Percentiles rank a stretch among this genome's conserved stretches.
phyloP scores from a whole-genome alignment of 2,113 vertebrate genomes.

The Brevimyrus niger region DNA sequence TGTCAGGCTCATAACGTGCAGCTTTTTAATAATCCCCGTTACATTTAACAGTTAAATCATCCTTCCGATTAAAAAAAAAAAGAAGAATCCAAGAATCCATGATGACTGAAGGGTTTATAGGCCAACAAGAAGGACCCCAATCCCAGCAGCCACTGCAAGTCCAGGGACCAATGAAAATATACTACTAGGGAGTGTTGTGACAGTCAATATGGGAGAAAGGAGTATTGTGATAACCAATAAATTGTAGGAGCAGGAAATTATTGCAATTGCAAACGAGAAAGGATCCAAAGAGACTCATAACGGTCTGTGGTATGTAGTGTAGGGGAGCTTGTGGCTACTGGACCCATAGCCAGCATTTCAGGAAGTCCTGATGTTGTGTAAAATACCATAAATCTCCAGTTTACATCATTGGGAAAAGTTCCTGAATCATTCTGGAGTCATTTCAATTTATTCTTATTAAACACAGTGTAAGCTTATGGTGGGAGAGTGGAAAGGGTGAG shows the following conservation, averaged over 20 bases:
- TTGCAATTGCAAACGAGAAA: neutral
- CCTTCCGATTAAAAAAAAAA: neutral
- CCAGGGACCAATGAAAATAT: neutral
- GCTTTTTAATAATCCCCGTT: neutral
- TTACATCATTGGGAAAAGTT: neutral
- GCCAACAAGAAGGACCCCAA: neutral
- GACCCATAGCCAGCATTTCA: neutral
- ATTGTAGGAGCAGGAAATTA: neutral
- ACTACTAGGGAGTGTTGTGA: neutral
- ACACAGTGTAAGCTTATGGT: neutral
- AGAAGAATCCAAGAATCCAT: neutral
- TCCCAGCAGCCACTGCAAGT: neutral
- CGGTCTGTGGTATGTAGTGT: neutral
- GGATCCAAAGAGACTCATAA: neutral
- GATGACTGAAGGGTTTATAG: neutral
- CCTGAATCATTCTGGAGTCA: neutral
- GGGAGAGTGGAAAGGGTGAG: neutral
- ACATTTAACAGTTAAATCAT: slow-evolving; percentile 3
- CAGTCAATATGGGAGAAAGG: neutral
- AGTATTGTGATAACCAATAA: neutral
- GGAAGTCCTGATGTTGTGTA: neutral
- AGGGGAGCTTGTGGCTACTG: neutral
- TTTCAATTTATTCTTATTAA: neutral
- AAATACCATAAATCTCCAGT: neutral
- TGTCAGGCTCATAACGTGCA: neutral